Base-by-base conservation (phyloP, 2,113 vertebrate genomes). In the Pavo muticus region DNA sequence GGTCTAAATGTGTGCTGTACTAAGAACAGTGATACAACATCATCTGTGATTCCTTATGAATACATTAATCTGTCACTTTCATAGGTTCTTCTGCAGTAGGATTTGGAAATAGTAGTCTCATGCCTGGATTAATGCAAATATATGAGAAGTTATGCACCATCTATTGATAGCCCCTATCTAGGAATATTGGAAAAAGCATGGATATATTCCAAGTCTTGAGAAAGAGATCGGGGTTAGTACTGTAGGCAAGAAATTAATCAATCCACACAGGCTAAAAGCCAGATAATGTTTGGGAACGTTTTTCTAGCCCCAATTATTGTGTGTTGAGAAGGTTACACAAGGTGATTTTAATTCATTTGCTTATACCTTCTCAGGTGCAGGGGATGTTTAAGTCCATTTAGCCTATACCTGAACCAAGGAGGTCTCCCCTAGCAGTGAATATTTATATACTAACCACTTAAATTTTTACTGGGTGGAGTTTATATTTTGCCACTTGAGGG, bases 401-500 rank as follows among this genome's bases (percentile, higher is more conserved):
- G 11, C 45, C 32, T 30, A 5, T 67, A 71, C n/a, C 42, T 91
- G 30, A 86, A 77, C 17, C 57, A 86, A 6, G 15, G 61, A 10
- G 10, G n/a, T 37, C 15, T 68, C 39, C 88, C 44, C 67, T 57
- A 67, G 10, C 14, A 57, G 14, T 20, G 21, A 79, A 87, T 42
- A 1, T 15, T 45, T 37, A 6, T 42, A 16, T 45, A 80, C 50
- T 74, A 96, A 67, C 35, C 20, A 87, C 56, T 90, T 87, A 47
- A 68, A 76, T 45, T 52, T 90, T 96, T 97, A 80, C 78, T 94
- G 93, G 97, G 94, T 91, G 97, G 95, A 96, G 97, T 96, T 83
- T 91, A 32, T 93, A 94, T 97, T 94, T 98, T 97, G 95, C 98
- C 98, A 98, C 98, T 98, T 98, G 98, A 98, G 97, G 98, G 98